Evolutionary conservation across 2,888 invertebrate species (phyloP).

Genomic region (Dichetophora obliterata): DNA sequence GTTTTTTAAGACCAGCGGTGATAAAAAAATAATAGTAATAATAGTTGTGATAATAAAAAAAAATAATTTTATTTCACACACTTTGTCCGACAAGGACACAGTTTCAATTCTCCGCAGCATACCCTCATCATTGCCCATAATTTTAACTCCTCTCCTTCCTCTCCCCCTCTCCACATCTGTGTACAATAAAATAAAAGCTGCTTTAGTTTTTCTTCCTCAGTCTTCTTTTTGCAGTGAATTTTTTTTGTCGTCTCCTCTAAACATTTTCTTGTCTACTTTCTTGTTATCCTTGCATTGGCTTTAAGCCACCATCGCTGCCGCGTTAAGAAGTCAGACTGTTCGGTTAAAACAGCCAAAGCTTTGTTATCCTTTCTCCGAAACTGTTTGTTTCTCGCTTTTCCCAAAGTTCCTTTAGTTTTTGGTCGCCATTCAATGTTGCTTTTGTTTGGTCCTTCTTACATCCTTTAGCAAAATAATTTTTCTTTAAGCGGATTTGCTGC

Average conservation of each 20-base stretch:
- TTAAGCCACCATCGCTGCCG: conserved; percentile 29
- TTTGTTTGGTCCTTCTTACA: conserved; percentile 40
- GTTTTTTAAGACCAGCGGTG: not conserved
- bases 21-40: not conserved
- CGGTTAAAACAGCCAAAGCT: not conserved
- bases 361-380: conserved; percentile 2
- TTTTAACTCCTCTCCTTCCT: not conserved
- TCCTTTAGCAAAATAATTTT: conserved; percentile 61
- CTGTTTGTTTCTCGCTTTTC: not conserved
- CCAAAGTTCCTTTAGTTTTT: conserved; percentile 7
- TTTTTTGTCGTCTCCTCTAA: not conserved
- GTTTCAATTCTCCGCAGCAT: no score
- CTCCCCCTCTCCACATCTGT: no score
- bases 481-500: conserved; percentile 64
- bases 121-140: not conserved
- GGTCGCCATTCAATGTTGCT: conserved; percentile 1
- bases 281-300: conserved; percentile 41
- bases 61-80: not conserved
- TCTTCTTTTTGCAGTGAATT: not conserved
- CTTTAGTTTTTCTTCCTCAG: not conserved
- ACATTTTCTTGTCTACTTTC: conserved; percentile 26
- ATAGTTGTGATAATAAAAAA: not conserved
- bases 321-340: conserved; percentile 20
- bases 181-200: not conserved
- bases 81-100: not conserved